Conservation (phyloP, 2,113 vertebrate genomes). For the Odobenus rosmarus region DNA sequence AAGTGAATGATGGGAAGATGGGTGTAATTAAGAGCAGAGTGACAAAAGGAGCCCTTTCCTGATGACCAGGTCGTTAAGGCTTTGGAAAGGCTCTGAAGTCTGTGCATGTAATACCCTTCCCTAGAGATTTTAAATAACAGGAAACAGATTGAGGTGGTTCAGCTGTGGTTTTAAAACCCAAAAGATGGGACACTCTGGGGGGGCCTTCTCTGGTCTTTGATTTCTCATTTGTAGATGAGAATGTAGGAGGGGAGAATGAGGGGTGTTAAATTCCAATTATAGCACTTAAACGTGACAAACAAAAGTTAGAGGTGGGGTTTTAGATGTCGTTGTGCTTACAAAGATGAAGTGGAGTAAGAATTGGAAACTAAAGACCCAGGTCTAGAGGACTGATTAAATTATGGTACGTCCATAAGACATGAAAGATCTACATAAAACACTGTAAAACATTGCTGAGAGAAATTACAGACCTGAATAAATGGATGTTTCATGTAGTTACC, state of each 20-base stretch:
- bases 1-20: background rate
- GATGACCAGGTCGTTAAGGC: background rate
- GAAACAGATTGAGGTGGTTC: constrained; percentile 31
- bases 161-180: constrained; percentile 15
- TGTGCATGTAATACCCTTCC: background rate
- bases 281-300: background rate
- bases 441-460: background rate
- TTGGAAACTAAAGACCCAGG: background rate
- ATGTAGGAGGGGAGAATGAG: background rate
- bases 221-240: background rate
- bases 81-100: background rate
- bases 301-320: background rate
- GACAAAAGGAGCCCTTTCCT: background rate
- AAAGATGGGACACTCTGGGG: background rate
- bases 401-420: background rate
- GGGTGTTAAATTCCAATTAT: background rate
- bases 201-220: background rate
- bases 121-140: constrained; percentile 54
- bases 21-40: background rate
- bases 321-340: background rate
- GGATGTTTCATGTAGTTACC: background rate
- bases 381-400: background rate
- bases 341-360: background rate
- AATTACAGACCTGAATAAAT: background rate
- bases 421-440: background rate